These are phyloP conservation scores for Tapirus indicus DNA, from an alignment of 2,797 vertebrate genomes.

Conservation along the genomic window DNA sequence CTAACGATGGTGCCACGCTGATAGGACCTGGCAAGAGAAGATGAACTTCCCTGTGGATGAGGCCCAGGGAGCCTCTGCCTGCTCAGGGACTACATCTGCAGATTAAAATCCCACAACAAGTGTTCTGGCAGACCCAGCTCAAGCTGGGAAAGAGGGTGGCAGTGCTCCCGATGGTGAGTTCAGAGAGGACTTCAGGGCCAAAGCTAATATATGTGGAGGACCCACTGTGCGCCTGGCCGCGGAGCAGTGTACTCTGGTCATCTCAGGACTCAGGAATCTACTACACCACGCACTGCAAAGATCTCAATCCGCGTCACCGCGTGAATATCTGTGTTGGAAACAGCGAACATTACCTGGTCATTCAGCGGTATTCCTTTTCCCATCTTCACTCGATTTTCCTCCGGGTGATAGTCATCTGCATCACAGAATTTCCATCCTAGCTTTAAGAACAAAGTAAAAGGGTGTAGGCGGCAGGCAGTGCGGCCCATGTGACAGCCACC, in stretches of 20 bases:
- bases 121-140: not conserved
- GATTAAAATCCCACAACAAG: not conserved
- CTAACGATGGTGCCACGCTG: not conserved
- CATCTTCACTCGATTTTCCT: conserved; percentile 94
- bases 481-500: not conserved
- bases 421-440: conserved; percentile 94
- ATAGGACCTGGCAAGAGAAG: not conserved
- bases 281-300: not conserved
- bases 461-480: not conserved
- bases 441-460: conserved; percentile 84
- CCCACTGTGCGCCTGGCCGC: not conserved
- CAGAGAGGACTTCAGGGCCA: not conserved
- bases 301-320: not conserved
- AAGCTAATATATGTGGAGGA: not conserved
- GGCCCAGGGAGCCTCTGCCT: not conserved
- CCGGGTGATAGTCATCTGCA: conserved; percentile 94
- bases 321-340: not conserved
- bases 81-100: not conserved
- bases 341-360: conserved; percentile 90
- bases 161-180: not conserved
- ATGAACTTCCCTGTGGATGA: fast-evolving
- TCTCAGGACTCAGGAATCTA: not conserved
- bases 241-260: not conserved
- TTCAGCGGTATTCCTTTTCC: conserved; percentile 91
- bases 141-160: not conserved